Evolutionary conservation across 2,888 invertebrate genomes (phyloP).

Genomic region (Aphidius colemani): DNA sequence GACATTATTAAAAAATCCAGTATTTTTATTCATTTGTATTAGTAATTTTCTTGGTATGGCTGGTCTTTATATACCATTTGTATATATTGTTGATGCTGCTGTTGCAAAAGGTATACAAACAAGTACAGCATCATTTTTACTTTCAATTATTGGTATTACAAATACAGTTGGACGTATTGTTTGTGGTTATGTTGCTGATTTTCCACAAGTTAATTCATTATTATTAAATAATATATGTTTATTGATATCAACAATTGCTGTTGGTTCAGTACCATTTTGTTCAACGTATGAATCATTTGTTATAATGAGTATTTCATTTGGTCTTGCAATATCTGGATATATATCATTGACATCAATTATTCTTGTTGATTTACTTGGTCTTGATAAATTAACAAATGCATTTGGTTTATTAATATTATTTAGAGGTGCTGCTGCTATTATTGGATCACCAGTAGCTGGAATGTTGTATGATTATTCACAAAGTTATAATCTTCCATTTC

Average conservation of each 20-base stretch:
- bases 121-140: slow-evolving; percentile 73
- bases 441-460: slow-evolving; percentile 84
- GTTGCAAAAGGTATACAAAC: slow-evolving; percentile 73
- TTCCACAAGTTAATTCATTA: slow-evolving; percentile 89
- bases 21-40: slow-evolving; percentile 88
- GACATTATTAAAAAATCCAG: slow-evolving; percentile 83
- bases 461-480: slow-evolving; percentile 87
- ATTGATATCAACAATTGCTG: slow-evolving; percentile 84
- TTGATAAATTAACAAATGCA: slow-evolving; percentile 95
- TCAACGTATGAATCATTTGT: slow-evolving; percentile 76
- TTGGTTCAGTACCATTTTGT: slow-evolving; percentile 84
- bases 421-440: slow-evolving; percentile 91
- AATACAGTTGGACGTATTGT: slow-evolving; percentile 91
- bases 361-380: slow-evolving; percentile 91
- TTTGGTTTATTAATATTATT: slow-evolving; percentile 95
- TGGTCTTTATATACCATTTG: slow-evolving; percentile 95
- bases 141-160: slow-evolving; percentile 88
- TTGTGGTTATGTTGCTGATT: slow-evolving; percentile 89
- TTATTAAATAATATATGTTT: slow-evolving; percentile 93
- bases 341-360: slow-evolving; percentile 98
- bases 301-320: slow-evolving; percentile 84
- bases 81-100: slow-evolving; percentile 88
- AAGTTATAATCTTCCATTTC: slow-evolving; percentile 88
- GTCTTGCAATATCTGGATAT: slow-evolving; percentile 94
- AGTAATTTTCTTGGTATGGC: slow-evolving; percentile 98